phyloP scores from a whole-genome alignment of 1,140 invertebrate species.

The Monomorium pharaonis region DNA sequence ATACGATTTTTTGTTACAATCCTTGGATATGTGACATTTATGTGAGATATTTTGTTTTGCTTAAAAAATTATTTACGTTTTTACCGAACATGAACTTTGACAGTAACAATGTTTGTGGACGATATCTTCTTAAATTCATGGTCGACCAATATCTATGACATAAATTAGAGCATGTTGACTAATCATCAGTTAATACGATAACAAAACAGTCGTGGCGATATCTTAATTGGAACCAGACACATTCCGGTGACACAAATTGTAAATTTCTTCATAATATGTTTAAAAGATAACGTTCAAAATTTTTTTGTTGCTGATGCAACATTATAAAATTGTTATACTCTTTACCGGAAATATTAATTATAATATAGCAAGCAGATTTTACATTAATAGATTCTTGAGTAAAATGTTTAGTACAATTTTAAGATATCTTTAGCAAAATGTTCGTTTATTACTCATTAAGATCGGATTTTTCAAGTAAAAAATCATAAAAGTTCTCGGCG shows the following conservation, averaged over 20 bases:
- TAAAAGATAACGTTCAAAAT: neutral
- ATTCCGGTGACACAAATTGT: neutral
- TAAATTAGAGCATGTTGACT: neutral
- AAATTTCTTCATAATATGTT: neutral
- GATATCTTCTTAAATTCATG: neutral
- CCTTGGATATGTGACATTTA: constrained; percentile 29
- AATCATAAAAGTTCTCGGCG: neutral
- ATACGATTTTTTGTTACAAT: constrained; percentile 4
- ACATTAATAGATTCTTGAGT: neutral
- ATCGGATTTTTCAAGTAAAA: neutral
- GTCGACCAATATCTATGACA: neutral
- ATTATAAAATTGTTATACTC: neutral
- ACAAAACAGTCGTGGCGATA: neutral
- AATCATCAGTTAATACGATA: neutral
- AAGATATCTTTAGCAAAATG: neutral
- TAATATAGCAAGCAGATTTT: neutral
- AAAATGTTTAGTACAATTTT: neutral
- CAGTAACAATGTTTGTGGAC: neutral
- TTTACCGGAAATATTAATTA: neutral
- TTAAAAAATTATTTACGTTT: constrained; percentile 10
- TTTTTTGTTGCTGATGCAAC: neutral
- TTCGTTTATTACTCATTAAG: neutral
- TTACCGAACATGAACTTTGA: constrained; percentile 5
- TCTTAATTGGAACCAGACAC: constrained; percentile 20
- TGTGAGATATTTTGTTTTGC: neutral